Conservation (phyloP, 2,888 invertebrate species). For the Drosophila seclusa region DNA sequence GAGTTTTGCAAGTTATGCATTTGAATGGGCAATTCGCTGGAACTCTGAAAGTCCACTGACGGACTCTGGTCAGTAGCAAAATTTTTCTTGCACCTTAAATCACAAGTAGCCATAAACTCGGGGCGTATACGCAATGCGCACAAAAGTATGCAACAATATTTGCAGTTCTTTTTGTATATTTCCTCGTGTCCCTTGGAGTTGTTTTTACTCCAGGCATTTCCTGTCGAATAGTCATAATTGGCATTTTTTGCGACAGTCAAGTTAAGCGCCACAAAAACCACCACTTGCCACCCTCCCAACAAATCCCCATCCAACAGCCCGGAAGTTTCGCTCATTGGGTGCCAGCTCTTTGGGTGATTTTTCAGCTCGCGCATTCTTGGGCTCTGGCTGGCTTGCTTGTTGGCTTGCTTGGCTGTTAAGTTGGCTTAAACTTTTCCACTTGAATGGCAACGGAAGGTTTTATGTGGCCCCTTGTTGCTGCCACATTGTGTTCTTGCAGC, state of each 20-base stretch:
- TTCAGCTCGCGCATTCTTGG: constrained; percentile 53
- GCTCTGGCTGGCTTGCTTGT: constrained; percentile 2
- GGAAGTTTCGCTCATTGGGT: constrained; percentile 26
- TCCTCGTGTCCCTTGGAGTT: constrained; percentile 9
- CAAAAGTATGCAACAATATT: constrained; percentile 50
- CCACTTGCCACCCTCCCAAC: background rate
- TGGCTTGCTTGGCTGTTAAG: constrained; percentile 50
- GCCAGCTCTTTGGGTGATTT: constrained; percentile 49
- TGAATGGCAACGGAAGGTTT: constrained; percentile 79
- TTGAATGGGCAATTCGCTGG: constrained; percentile 36
- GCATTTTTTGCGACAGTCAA: constrained; percentile 64
- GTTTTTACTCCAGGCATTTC: constrained; percentile 48
- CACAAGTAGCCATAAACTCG: constrained; percentile 31
- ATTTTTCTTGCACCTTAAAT: constrained; percentile 52
- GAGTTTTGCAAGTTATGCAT: constrained; percentile 57
- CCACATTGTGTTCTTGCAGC: constrained; percentile 64
- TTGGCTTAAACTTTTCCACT: constrained; percentile 80
- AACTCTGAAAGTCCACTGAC: constrained; percentile 46
- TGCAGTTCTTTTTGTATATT: background rate
- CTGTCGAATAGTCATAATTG: constrained; percentile 67
- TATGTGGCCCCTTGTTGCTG: constrained; percentile 54
- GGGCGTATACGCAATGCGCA: constrained; percentile 58
- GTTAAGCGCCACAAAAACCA: constrained; percentile 43
- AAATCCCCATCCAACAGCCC: background rate
- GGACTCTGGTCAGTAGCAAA: constrained; percentile 39